Conservation (phyloP, 2,888 invertebrate species). For the Ischnura elegans region DNA sequence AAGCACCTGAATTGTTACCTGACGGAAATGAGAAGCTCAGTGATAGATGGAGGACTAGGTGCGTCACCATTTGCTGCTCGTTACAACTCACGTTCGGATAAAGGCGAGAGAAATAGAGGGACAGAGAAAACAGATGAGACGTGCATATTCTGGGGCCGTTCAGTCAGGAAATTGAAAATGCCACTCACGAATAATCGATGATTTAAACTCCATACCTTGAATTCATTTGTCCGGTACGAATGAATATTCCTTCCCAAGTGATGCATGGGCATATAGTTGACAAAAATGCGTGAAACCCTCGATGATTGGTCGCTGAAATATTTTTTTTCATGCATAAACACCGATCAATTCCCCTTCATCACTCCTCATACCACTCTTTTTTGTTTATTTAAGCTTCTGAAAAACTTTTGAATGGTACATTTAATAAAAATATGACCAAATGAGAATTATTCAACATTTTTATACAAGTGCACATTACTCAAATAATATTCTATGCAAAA, state of each 20-base stretch:
- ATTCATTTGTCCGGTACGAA: neutral
- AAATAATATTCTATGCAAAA: too few species aligned
- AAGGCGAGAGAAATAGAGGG: neutral
- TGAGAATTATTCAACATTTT: too few species aligned
- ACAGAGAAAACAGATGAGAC: neutral
- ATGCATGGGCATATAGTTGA: too few species aligned
- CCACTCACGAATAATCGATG: neutral
- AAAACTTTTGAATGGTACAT: too few species aligned
- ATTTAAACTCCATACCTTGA: neutral
- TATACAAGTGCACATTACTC: too few species aligned
- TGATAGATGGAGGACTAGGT: neutral
- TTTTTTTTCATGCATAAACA: too few species aligned
- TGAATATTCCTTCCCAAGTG: neutral
- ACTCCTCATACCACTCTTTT: too few species aligned
- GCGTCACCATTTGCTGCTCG: neutral
- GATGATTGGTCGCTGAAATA: too few species aligned
- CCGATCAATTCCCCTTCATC: too few species aligned
- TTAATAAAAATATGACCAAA: too few species aligned
- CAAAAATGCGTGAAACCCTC: too few species aligned
- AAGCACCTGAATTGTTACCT: neutral
- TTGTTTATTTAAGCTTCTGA: too few species aligned
- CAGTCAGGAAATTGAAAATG: neutral
- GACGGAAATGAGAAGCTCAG: conserved; percentile 17
- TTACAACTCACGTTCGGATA: neutral
- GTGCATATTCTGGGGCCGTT: neutral